Conservation (phyloP, 2,113 vertebrate species). For the Tupaia chinensis region DNA sequence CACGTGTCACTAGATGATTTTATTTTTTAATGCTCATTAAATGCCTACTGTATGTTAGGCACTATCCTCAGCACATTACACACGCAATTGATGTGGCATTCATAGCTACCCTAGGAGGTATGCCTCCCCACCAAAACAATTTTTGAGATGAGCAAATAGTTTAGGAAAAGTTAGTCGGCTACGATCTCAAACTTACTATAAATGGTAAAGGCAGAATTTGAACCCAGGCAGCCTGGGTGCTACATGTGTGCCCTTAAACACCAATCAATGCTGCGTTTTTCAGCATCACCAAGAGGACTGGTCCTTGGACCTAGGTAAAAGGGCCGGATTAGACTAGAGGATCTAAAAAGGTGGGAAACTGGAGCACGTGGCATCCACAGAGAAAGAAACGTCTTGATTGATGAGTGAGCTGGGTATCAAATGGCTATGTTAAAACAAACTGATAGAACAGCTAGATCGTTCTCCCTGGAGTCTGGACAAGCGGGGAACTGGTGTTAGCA, state of each 20-base stretch:
- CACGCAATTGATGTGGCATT: not conserved
- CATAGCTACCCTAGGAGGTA: not conserved
- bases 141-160: not conserved
- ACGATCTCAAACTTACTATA: not conserved
- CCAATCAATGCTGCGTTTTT: not conserved
- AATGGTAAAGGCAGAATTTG: not conserved
- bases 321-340: not conserved
- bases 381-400: not conserved
- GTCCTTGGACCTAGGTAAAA: not conserved
- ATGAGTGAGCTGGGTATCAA: not conserved
- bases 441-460: not conserved
- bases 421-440: not conserved
- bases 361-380: not conserved
- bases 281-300: not conserved
- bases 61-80: not conserved
- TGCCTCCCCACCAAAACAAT: not conserved
- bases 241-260: not conserved
- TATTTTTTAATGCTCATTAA: not conserved
- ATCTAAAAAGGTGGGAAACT: not conserved
- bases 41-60: too few species aligned
- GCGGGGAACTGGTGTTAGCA: not conserved
- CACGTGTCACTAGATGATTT: not conserved
- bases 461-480: fast-evolving
- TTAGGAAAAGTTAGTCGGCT: not conserved
- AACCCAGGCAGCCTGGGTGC: not conserved